Evolutionary conservation across 1,140 invertebrate genomes (phyloP).

Genomic region (Orchesella cincta): DNA sequence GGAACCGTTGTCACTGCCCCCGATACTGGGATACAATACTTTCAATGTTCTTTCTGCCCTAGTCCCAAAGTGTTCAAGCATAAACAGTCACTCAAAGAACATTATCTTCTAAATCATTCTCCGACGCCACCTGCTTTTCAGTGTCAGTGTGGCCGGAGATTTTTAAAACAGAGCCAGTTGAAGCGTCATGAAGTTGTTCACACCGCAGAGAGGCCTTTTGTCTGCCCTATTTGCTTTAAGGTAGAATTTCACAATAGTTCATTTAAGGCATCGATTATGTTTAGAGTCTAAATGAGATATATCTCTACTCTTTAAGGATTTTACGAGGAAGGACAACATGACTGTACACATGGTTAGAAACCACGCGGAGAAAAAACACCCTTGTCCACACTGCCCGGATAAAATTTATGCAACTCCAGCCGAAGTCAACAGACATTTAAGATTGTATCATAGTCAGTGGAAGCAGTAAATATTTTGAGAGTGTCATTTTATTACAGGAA

Average conservation of each 20-base stretch:
- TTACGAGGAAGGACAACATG: constrained; percentile 22
- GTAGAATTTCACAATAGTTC: neutral
- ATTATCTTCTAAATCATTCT: constrained; percentile 20
- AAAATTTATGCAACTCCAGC: constrained; percentile 13
- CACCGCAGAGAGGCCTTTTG: constrained; percentile 7
- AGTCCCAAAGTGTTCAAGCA: constrained; percentile 15
- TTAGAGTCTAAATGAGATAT: too few species aligned
- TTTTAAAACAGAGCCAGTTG: neutral
- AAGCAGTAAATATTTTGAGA: neutral
- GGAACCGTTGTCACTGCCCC: constrained; percentile 4
- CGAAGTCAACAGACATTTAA: constrained; percentile 2
- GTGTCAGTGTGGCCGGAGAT: constrained; percentile 14
- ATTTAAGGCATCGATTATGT: neutral
- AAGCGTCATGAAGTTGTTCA: constrained; percentile 7
- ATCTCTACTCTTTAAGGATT: too few species aligned
- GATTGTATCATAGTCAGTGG: constrained; percentile 28
- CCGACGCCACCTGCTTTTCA: constrained; percentile 1
- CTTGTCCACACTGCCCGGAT: neutral
- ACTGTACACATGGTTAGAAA: constrained; percentile 14
- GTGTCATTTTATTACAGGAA: neutral
- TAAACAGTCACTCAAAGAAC: constrained; percentile 17
- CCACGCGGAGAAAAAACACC: constrained; percentile 17
- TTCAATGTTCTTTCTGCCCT: constrained; percentile 17
- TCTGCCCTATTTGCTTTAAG: neutral
- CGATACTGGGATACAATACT: constrained; percentile 6